Conservation (phyloP, 2,888 invertebrate genomes). For the Fissipunctia ypsillon region DNA sequence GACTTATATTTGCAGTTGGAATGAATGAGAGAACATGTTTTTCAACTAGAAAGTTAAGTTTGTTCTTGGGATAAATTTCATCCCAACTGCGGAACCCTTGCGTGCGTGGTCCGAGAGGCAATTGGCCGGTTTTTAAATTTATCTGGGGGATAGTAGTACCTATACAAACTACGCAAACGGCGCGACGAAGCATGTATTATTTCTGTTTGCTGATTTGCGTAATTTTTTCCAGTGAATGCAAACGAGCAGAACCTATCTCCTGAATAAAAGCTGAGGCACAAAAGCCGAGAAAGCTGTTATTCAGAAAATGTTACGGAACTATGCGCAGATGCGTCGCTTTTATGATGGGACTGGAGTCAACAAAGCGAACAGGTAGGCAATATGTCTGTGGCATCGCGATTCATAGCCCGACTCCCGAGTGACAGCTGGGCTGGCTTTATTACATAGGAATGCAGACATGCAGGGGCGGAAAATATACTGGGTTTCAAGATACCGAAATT, state of each 20-base stretch:
- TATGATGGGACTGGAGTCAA: conserved; percentile 45
- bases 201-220: background rate
- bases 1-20: too few relatives aligned
- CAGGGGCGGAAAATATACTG: conserved; percentile 8
- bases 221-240: conserved; percentile 17
- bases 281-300: conserved; percentile 52
- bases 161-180: background rate
- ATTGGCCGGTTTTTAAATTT: background rate
- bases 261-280: conserved; percentile 29
- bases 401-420: conserved; percentile 24
- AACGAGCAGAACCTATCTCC: conserved; percentile 21
- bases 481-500: conserved; percentile 4
- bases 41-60: too few relatives aligned
- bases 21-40: too few relatives aligned
- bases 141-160: background rate
- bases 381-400: conserved; percentile 50
- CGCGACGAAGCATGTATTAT: background rate
- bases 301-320: conserved; percentile 39
- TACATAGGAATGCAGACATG: conserved; percentile 44
- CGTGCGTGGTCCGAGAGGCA: too few relatives aligned
- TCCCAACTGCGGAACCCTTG: too few relatives aligned
- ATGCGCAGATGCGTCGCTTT: conserved; percentile 28
- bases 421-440: conserved; percentile 58
- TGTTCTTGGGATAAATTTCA: too few relatives aligned
- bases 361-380: conserved; percentile 57